These are phyloP conservation scores for Aphis craccivora DNA, from an alignment of 1,140 invertebrate species.

Conservation along the genomic window DNA sequence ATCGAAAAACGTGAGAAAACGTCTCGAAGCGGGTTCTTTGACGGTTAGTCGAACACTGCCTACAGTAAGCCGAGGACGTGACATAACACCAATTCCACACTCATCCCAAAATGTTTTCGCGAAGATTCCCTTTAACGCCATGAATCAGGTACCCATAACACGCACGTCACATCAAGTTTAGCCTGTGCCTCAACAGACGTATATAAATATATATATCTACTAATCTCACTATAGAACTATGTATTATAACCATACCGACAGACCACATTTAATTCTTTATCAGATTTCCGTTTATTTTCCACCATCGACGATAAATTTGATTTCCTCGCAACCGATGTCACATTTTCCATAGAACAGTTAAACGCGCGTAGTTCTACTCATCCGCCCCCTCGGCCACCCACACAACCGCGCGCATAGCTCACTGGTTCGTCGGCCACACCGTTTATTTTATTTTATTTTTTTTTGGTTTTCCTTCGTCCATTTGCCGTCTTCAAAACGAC, in stretches of 20 bases:
- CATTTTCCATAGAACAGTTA: background rate
- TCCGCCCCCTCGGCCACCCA: too few relatives aligned
- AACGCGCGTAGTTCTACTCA: background rate
- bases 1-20: background rate
- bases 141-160: background rate
- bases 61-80: background rate
- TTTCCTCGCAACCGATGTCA: background rate
- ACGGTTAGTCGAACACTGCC: background rate
- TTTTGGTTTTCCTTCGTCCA: background rate
- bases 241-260: background rate
- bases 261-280: background rate
- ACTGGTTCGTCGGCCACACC: background rate
- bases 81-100: background rate
- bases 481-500: background rate
- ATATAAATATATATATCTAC: background rate
- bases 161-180: background rate
- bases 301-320: background rate
- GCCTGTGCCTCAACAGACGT: background rate
- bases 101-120: background rate
- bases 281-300: background rate
- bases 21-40: background rate
- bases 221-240: background rate
- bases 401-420: too few relatives aligned
- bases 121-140: background rate
- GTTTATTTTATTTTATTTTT: background rate